phyloP scores from a whole-genome alignment of 2,797 vertebrate genomes.

The Chromobotia macracanthus region DNA sequence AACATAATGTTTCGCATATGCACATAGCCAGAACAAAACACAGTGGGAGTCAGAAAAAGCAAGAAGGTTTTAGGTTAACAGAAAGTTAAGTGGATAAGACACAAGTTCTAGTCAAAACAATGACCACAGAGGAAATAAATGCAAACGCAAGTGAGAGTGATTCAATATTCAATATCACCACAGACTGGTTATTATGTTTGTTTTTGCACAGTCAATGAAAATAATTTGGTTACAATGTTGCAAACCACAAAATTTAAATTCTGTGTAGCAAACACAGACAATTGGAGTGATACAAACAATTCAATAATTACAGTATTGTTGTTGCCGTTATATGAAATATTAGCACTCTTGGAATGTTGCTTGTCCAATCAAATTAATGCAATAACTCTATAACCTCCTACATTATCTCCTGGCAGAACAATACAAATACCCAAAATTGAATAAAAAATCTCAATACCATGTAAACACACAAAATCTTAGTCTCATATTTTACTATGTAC shows the following conservation, averaged over 20 bases:
- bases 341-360: background rate
- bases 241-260: background rate
- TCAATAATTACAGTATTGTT: background rate
- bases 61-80: slow-evolving; percentile 31
- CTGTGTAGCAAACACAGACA: background rate
- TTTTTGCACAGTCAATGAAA: background rate
- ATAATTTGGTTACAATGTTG: background rate
- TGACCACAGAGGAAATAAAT: slow-evolving; percentile 4
- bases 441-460: background rate
- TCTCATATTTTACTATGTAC: background rate
- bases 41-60: background rate
- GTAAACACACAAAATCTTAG: background rate
- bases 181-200: background rate
- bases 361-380: background rate
- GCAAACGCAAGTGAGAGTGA: background rate
- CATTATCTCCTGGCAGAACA: background rate
- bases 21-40: background rate
- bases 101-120: background rate
- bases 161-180: background rate
- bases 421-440: background rate
- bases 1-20: background rate
- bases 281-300: background rate
- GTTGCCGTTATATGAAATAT: background rate
- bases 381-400: too few species aligned
- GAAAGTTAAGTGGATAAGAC: slow-evolving; percentile 8